Evolutionary conservation across 2,888 invertebrate species (phyloP), one percentile per base, ranked within the genome.

Genomic region (Phengaris arion): DNA sequence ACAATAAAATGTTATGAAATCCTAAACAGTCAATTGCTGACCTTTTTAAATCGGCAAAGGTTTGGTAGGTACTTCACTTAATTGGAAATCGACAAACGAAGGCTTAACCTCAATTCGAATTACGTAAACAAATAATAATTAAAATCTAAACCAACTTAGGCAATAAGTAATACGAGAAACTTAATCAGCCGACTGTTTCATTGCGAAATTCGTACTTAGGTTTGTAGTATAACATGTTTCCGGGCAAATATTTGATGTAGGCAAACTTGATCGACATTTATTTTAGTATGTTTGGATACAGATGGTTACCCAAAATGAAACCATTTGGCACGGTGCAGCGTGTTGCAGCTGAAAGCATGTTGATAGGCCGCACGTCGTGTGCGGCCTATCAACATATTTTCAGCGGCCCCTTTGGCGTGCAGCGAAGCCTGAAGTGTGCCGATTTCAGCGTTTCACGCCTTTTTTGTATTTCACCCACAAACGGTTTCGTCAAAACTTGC

Each of bases 391-490:
- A 87, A 76, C 84, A 83, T 84, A 85, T 83, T 88, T 90, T 88
- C 89, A 91, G 89, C 91, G 90, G 90, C 84, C 79, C 87, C 89
- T 92, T 91, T 89, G 89, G 82, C 78, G 83, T 77, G 86, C 85
- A 91, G 92, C 92, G 91, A 83, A 82, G 83, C 93, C 90, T 92
- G 92, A 92, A 92, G 87, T 85, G 83, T 85, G 84, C 81, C 88
- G 87, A 90, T 90, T 91, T 91, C 89, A 91, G 91, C 85, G 81
- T 89, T 92, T 92, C 91, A 92, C 91, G 92, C 90, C 89, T 91
- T 88, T 72, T 90, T 90, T 89, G 90, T 81, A 35, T 80, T 81
- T 81, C 82, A 82, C 78, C 81, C 81, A 81, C 82, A 81, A 81
- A 81, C 81, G 84, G 86, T 87, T 86, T 86, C 79, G 81, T 86